Conservation (phyloP, 2,113 vertebrate species). For the Crypturellus undulatus region DNA sequence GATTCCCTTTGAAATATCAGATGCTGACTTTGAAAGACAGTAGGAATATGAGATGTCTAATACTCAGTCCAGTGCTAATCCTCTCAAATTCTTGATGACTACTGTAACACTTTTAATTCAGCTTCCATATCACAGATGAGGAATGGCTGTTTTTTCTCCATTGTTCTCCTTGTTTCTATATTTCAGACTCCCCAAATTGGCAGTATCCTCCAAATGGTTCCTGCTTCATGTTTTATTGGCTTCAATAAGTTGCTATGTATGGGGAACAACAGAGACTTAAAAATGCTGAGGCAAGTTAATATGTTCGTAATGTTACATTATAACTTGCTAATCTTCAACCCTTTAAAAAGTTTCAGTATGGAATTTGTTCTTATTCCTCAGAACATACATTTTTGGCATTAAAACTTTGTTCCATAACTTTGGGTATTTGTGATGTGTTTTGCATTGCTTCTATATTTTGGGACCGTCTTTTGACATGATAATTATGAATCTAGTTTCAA, state of each 20-base stretch:
- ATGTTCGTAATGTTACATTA: too few species aligned
- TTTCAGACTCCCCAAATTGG: neutral
- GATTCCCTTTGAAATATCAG: neutral
- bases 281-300: neutral
- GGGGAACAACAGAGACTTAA: neutral
- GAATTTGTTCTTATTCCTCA: neutral
- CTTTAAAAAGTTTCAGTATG: neutral
- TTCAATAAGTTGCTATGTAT: neutral
- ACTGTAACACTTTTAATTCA: neutral
- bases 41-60: neutral
- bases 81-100: neutral
- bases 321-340: too few species aligned
- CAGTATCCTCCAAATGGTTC: neutral
- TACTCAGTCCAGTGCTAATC: neutral
- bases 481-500: neutral
- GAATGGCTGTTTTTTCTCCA: neutral
- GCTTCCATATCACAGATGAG: neutral
- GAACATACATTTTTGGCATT: neutral
- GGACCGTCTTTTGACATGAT: neutral
- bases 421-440: neutral
- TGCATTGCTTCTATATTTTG: neutral
- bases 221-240: neutral
- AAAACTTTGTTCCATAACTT: neutral
- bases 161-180: neutral
- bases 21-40: neutral